Conservation (phyloP, 2,113 vertebrate genomes). For the Anthoscopus minutus region DNA sequence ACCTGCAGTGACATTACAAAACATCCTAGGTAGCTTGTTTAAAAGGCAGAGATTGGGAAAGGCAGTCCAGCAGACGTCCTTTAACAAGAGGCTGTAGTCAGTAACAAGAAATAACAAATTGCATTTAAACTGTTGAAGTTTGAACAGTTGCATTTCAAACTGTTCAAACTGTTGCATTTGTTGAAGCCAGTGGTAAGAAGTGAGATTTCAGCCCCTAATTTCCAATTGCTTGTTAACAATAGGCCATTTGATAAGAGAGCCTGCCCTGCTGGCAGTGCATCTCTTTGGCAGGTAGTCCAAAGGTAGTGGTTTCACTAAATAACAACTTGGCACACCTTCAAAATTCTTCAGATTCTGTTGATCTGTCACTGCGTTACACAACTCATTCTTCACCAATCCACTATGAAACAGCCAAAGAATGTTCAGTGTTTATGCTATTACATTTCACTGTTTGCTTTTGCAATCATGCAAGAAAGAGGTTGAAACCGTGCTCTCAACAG, state of each 20-base stretch:
- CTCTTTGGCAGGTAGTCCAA: not conserved
- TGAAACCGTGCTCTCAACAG: not conserved
- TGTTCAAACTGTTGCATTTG: too few relatives aligned
- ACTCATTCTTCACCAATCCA: not conserved
- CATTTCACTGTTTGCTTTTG: conserved; percentile 15
- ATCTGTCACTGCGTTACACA: not conserved
- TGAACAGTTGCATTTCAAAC: too few relatives aligned
- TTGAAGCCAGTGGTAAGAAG: not conserved
- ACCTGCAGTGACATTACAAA: not conserved
- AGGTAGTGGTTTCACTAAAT: not conserved
- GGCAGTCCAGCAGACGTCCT: not conserved
- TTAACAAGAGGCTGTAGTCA: not conserved
- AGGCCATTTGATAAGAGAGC: not conserved
- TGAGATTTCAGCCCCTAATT: not conserved
- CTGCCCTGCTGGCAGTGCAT: not conserved
- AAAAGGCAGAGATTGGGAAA: not conserved
- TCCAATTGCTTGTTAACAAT: not conserved
- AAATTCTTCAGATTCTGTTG: conserved; percentile 5
- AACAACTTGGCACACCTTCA: not conserved
- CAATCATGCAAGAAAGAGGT: not conserved
- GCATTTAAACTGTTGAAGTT: not conserved
- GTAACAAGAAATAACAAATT: not conserved
- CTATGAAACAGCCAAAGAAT: not conserved
- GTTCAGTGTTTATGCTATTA: not conserved
- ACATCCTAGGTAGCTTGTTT: not conserved